These are phyloP conservation scores for Oreotragus oreotragus DNA, from an alignment of 2,113 vertebrate species.

Conservation along the genomic window DNA sequence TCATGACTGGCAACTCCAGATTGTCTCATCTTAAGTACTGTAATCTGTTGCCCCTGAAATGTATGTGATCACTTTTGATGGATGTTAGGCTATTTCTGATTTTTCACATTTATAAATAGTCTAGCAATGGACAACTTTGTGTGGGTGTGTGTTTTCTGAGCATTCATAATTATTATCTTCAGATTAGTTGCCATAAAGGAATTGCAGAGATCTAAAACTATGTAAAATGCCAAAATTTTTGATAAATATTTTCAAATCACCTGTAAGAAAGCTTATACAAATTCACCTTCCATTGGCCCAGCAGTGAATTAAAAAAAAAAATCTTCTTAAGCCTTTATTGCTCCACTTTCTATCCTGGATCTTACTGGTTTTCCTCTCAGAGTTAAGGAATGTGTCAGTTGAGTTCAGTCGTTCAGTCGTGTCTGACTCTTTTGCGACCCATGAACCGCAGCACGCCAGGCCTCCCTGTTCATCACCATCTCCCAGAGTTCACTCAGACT, in stretches of 20 bases:
- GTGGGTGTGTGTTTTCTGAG: neutral
- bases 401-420: too few relatives aligned
- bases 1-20: neutral
- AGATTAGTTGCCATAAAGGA: neutral
- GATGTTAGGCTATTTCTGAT: neutral
- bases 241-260: neutral
- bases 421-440: too few relatives aligned
- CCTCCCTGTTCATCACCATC: too few relatives aligned
- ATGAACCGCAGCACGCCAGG: too few relatives aligned
- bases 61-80: neutral
- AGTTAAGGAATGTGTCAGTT: neutral
- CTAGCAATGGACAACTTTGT: neutral
- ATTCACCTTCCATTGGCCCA: neutral
- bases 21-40: neutral
- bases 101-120: neutral
- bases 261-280: neutral
- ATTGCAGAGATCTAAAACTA: neutral
- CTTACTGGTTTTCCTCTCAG: neutral
- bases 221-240: neutral
- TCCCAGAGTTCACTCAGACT: too few relatives aligned
- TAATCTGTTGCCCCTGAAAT: neutral
- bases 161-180: neutral
- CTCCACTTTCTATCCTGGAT: neutral
- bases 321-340: neutral
- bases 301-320: neutral